These are phyloP conservation scores for Bergia sp. DNA, from an alignment of 92 coral and sea anemone species.

Conservation along the genomic window DNA sequence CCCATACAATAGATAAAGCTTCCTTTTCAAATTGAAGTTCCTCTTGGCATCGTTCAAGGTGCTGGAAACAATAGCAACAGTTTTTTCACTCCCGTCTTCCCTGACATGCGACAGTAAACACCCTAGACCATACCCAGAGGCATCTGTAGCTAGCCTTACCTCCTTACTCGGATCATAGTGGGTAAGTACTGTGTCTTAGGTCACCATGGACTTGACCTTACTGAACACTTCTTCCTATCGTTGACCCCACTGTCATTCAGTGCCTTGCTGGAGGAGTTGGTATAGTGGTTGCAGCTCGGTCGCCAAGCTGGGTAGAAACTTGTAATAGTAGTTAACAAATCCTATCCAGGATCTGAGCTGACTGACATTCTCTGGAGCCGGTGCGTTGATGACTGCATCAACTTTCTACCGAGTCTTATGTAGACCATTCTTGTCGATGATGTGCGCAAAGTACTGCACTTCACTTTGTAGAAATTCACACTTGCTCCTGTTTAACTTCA, in stretches of 20 bases:
- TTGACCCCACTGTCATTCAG: conserved; percentile 29
- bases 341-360: conserved; percentile 56
- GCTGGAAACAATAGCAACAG: conserved; percentile 48
- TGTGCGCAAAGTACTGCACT: conserved; percentile 49
- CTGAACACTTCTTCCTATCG: conserved; percentile 20
- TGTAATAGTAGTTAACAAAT: conserved; percentile 38
- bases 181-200: too few species aligned
- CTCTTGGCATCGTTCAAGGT: conserved; percentile 48
- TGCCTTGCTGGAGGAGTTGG: conserved; percentile 19
- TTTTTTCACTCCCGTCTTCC: conserved; percentile 36
- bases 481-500: conserved; percentile 25
- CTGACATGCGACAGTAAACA: conserved; percentile 39
- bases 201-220: conserved; percentile 28
- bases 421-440: conserved; percentile 45
- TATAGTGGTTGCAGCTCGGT: conserved; percentile 41
- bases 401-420: conserved; percentile 47
- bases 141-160: conserved; percentile 46
- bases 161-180: conserved; percentile 41
- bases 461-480: conserved; percentile 32
- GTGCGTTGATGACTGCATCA: conserved; percentile 49
- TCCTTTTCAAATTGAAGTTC: conserved; percentile 23
- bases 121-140: conserved; percentile 48
- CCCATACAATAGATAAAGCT: conserved; percentile 49
- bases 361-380: conserved; percentile 43
- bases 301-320: conserved; percentile 32